Percentiles rank a stretch among this genome's conserved stretches.
Evolutionary conservation across 2,113 vertebrate genomes (phyloP).

Genomic region (Harpagus bidentatus): DNA sequence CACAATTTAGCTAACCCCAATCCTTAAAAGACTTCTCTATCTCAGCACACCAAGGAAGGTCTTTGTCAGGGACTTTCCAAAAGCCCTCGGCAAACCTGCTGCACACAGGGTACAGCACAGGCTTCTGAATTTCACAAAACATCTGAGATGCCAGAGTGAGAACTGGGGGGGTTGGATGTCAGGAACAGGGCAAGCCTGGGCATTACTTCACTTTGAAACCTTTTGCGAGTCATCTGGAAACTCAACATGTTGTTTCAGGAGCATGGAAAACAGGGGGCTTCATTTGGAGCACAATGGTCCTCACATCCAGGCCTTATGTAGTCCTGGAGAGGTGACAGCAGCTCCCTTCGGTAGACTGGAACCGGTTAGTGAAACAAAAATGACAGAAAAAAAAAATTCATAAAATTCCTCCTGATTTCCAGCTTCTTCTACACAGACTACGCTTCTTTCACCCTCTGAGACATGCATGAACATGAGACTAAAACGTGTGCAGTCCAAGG

Average conservation of each 20-base stretch:
- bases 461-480: background rate
- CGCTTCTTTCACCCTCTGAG: background rate
- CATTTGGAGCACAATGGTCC: background rate
- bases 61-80: slow-evolving; percentile 43
- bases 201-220: background rate
- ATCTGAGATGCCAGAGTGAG: background rate
- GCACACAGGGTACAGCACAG: background rate
- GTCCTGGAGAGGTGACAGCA: background rate
- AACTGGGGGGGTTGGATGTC: background rate
- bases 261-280: background rate
- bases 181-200: slow-evolving; percentile 26
- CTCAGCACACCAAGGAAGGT: background rate
- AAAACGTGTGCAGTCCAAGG: background rate
- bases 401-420: background rate
- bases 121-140: background rate
- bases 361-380: background rate
- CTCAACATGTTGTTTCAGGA: background rate
- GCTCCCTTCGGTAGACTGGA: background rate
- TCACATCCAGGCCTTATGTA: background rate
- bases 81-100: background rate
- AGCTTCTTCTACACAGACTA: background rate
- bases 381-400: background rate
- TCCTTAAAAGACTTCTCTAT: slow-evolving; percentile 24
- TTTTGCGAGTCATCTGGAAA: background rate
- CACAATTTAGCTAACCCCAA: background rate